Conservation (phyloP, 2,797 vertebrate species). For the Thaleichthys pacificus region DNA sequence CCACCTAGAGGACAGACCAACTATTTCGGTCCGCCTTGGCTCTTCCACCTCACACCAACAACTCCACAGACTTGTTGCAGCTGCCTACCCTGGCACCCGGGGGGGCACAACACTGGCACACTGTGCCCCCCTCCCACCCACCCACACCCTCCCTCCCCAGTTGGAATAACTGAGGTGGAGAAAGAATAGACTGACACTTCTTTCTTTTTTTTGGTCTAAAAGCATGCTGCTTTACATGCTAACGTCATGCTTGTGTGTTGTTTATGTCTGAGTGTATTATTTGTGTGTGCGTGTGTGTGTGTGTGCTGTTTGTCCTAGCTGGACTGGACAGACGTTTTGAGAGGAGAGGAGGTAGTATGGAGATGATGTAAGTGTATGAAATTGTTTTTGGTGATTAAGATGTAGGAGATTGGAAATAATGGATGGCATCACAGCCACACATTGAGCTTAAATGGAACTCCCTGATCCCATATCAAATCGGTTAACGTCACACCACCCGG, state of each 20-base stretch:
- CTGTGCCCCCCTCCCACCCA: conserved; percentile 26
- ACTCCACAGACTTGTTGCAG: conserved; percentile 34
- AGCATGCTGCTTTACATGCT: conserved; percentile 70
- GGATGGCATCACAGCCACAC: background rate
- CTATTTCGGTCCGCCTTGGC: conserved; percentile 19
- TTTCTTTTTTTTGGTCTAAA: conserved; percentile 20
- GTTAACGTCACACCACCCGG: background rate
- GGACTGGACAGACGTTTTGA: conserved; percentile 70
- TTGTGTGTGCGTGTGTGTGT: conserved; percentile 24
- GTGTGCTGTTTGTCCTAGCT: conserved; percentile 74
- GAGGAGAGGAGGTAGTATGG: background rate
- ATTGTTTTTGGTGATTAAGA: background rate
- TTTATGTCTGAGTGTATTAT: conserved; percentile 25
- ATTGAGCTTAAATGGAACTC: background rate
- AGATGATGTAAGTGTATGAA: background rate
- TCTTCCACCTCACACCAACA: conserved; percentile 26
- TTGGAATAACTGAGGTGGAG: conserved; percentile 28
- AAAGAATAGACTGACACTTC: conserved; percentile 49
- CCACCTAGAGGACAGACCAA: conserved; percentile 4
- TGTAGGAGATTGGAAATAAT: background rate
- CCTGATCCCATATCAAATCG: background rate
- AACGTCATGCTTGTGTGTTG: conserved; percentile 48
- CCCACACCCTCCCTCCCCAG: conserved; percentile 5
- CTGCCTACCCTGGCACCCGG: conserved; percentile 20
- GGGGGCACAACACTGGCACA: conserved; percentile 52